Conservation (phyloP, 2,797 vertebrate genomes). For the Mionectes olivaceus region DNA sequence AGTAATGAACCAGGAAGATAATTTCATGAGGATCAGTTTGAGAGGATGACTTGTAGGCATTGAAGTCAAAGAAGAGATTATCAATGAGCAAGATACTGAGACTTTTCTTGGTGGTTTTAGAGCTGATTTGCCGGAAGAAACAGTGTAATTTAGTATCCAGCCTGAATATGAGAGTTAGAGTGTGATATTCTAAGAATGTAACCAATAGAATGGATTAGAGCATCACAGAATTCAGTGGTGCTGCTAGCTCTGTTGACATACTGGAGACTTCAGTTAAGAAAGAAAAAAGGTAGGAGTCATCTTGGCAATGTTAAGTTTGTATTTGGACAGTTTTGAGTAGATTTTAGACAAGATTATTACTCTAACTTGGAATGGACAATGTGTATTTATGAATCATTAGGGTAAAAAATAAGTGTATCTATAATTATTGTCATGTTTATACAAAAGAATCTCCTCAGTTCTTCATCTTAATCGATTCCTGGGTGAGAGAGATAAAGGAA, state of each 20-base stretch:
- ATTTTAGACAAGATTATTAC: background rate
- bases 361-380: background rate
- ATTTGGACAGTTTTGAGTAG: background rate
- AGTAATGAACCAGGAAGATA: background rate
- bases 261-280: background rate
- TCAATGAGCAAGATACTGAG: background rate
- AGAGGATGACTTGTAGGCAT: background rate
- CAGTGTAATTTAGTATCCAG: background rate
- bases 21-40: background rate
- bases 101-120: background rate
- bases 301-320: background rate
- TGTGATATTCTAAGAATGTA: background rate
- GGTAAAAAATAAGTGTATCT: background rate
- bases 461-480: background rate
- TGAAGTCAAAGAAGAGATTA: background rate
- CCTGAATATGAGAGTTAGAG: background rate
- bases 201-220: background rate
- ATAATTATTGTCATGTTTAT: background rate
- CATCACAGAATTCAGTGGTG: background rate
- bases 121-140: background rate
- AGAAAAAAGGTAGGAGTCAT: background rate
- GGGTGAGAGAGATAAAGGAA: background rate
- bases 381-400: background rate
- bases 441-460: background rate
- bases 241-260: background rate